phyloP scores from a whole-genome alignment of 1,140 invertebrate genomes.

The Reticulitermes speratus region DNA sequence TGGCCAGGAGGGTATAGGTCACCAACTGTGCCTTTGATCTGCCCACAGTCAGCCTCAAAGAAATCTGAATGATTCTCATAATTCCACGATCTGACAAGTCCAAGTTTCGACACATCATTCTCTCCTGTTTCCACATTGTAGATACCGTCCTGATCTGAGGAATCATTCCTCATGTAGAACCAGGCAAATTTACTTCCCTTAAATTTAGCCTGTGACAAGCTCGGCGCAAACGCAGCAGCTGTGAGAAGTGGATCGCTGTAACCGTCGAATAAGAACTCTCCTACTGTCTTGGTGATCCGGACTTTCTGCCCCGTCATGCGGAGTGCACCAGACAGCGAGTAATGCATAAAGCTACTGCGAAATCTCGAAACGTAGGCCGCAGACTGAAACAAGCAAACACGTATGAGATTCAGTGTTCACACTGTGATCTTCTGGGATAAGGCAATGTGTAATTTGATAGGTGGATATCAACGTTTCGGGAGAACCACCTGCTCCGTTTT shows the following conservation, averaged over 20 bases:
- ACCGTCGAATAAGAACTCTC: conserved; percentile 71
- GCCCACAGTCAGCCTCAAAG: conserved; percentile 40
- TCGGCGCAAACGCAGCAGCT: conserved; percentile 51
- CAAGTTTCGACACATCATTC: conserved; percentile 60
- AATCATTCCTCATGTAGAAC: conserved; percentile 72
- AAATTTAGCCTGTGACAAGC: conserved; percentile 54
- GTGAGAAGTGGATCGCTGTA: conserved; percentile 67
- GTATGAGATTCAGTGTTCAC: no score
- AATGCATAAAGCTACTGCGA: conserved; percentile 47
- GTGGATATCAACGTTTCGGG: not conserved
- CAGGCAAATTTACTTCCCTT: conserved; percentile 74
- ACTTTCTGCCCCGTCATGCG: conserved; percentile 52
- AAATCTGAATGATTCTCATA: conserved; percentile 38
- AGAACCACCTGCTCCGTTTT: not conserved
- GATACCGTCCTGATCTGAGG: conserved; percentile 67
- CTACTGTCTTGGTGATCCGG: conserved; percentile 61
- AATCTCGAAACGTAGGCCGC: conserved; percentile 59
- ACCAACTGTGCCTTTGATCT: conserved; percentile 44
- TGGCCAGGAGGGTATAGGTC: conserved; percentile 44
- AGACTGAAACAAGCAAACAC: conserved; percentile 54
- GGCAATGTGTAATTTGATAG: no score
- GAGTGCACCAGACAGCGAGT: conserved; percentile 52
- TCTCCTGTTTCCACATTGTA: conserved; percentile 73
- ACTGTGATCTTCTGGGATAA: no score
- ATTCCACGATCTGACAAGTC: conserved; percentile 64